Conservation (phyloP, 2,888 invertebrate genomes). For the Phlogophora meticulosa region DNA sequence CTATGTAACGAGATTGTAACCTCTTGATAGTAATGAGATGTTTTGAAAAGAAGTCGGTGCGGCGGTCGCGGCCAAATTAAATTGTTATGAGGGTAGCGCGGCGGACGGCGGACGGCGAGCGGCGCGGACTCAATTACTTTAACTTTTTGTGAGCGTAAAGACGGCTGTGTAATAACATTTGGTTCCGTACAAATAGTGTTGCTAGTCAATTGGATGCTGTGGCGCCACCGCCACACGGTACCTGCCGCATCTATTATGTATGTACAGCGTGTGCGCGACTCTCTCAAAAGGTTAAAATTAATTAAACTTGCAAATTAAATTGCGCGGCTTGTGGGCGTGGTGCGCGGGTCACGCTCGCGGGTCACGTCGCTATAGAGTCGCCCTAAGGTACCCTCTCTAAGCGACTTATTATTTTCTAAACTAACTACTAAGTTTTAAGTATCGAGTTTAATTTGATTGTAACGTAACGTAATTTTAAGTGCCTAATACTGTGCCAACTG, state of each 20-base stretch:
- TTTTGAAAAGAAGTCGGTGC: constrained; percentile 41
- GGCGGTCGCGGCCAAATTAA: constrained; percentile 30
- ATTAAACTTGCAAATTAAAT: constrained; percentile 84
- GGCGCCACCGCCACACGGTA: constrained; percentile 22
- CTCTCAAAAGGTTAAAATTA: constrained; percentile 80
- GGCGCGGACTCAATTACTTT: constrained; percentile 11
- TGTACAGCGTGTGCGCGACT: constrained; percentile 63
- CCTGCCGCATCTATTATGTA: constrained; percentile 69
- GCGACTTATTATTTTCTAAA: constrained; percentile 4
- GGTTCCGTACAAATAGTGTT: constrained; percentile 46
- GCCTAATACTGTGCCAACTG: too few species aligned
- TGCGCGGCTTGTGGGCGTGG: constrained; percentile 45
- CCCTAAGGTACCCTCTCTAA: not conserved
- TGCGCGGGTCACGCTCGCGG: not conserved
- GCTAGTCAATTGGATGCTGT: constrained; percentile 18
- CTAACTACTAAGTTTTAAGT: constrained; percentile 27
- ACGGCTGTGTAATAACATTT: constrained; percentile 38
- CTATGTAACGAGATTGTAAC: constrained; percentile 38
- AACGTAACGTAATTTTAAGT: not conserved
- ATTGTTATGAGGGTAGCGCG: constrained; percentile 35
- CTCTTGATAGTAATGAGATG: constrained; percentile 56
- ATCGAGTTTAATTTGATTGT: not conserved
- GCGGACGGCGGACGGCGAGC: not conserved
- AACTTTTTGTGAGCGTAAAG: constrained; percentile 31
- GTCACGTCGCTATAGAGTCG: not conserved